A percentile compares a stretch with the other conserved stretches of the same genome.
Evolutionary conservation across 2,888 invertebrate species (phyloP).

Genomic region (Aspidiotus destructor): DNA sequence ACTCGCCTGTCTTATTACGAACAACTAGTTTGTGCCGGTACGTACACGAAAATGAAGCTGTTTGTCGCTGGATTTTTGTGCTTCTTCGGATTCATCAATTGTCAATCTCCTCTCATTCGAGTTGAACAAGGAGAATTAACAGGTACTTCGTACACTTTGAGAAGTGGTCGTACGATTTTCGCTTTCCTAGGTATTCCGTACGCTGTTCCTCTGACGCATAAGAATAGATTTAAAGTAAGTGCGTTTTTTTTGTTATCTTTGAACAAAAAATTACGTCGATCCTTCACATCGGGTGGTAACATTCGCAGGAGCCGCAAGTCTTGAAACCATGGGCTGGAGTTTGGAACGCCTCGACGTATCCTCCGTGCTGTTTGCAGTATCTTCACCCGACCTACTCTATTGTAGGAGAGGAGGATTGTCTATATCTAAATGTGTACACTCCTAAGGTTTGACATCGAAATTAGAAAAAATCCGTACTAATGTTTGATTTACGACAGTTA

Average conservation of each 20-base stretch:
- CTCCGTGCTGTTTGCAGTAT: slow-evolving; percentile 56
- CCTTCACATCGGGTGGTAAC: background rate
- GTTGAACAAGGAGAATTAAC: slow-evolving; percentile 35
- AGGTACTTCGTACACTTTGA: slow-evolving; percentile 24
- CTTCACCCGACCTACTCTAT: slow-evolving; percentile 43
- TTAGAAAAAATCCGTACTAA: too few relatives aligned
- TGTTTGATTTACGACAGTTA: too few relatives aligned
- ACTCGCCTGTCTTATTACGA: too few relatives aligned
- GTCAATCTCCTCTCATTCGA: slow-evolving; percentile 12
- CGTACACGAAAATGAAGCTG: too few relatives aligned
- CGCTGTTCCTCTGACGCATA: slow-evolving; percentile 37
- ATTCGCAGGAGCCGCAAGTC: slow-evolving; percentile 48
- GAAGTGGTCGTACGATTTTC: slow-evolving; percentile 26
- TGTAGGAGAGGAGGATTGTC: slow-evolving; percentile 57
- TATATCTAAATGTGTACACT: slow-evolving; percentile 55
- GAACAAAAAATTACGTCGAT: background rate
- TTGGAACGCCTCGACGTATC: slow-evolving; percentile 55
- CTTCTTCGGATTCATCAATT: background rate
- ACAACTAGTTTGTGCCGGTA: too few relatives aligned
- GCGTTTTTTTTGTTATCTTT: background rate
- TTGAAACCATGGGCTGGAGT: slow-evolving; percentile 54
- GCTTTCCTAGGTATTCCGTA: slow-evolving; percentile 38
- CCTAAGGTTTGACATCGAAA: slow-evolving; percentile 43
- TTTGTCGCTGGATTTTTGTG: too few relatives aligned
- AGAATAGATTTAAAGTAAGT: slow-evolving; percentile 37